Evolutionary conservation across 2,797 vertebrate genomes (phyloP), one percentile per base, ranked within the genome.

Genomic region (Poecile montanus): DNA sequence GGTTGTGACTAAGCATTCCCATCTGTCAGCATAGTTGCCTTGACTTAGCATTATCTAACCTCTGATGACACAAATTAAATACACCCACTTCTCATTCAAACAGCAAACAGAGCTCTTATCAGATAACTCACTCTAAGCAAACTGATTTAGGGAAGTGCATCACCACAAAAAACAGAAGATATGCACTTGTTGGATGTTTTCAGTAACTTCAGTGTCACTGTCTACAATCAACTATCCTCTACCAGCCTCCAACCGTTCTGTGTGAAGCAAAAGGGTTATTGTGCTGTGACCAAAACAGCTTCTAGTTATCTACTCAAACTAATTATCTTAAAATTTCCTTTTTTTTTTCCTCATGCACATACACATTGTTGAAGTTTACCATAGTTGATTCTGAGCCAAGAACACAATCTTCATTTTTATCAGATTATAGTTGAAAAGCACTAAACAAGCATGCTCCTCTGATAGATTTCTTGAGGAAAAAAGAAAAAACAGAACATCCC

Each of bases 31-130:
- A 82, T 42, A 91, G 77, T 76, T 9, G 5, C 86, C 82, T 87
- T 88, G 81, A 94, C 81, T 89, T 85, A 82, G 62, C 77, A 53
- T 77, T 86, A 95, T 88, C 96, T 95, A 95, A 91, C 91, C 84
- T 81, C 65, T 78, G 63, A 90, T 92, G 84, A 87, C 71, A 96
- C 73, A 83, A 93, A 89, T 84, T 94, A 95, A 96, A 95, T 60
- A 93, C 44, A 53, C 65, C 32, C 36, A 77, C 66, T 85, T 93
- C 70, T 89, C 75, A 48, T 65, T 83, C 91, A 91, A 96, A 94
- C 57, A 90, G 70, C 1, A 0, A 61, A 30, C 6, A 38, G 91
- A 92, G 53, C 50, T 82, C 44, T 85, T 91, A 88, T 60, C 82
- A 74, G 81, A 85, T 42, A 87, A 74, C 57, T 77, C 13, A 2